phyloP scores from a whole-genome alignment of 2,113 vertebrate species.

The Chrysemys picta region DNA sequence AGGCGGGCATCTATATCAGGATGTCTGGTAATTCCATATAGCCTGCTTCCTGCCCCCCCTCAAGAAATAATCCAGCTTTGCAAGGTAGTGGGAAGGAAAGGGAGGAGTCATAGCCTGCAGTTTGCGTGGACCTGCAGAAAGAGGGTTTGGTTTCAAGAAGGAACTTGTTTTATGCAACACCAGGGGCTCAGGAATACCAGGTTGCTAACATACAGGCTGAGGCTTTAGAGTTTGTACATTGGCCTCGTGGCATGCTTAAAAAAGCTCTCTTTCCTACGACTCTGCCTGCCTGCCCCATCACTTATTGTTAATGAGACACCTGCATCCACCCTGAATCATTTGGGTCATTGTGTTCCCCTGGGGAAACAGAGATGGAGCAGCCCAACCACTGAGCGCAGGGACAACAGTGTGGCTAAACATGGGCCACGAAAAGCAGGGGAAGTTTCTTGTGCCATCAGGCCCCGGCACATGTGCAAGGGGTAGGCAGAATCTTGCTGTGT shows the following conservation, averaged over 20 bases:
- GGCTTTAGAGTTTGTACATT: not conserved
- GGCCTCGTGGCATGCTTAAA: not conserved
- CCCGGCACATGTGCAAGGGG: not conserved
- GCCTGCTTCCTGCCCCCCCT: too few species aligned
- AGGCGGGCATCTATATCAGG: too few species aligned
- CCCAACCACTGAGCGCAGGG: not conserved
- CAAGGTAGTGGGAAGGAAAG: too few species aligned
- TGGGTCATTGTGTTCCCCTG: not conserved
- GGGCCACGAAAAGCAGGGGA: not conserved
- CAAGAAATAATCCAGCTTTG: too few species aligned
- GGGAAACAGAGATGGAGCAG: not conserved
- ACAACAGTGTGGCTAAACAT: not conserved
- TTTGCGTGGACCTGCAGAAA: not conserved
- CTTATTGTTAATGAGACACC: not conserved
- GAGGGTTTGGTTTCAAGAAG: not conserved
- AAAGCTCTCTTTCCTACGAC: not conserved
- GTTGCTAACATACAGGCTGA: not conserved
- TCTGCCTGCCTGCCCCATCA: not conserved
- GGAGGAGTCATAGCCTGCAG: too few species aligned
- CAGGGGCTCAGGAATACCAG: not conserved
- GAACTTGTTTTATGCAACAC: not conserved
- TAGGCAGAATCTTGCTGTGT: not conserved
- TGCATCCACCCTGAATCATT: not conserved
- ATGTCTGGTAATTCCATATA: too few species aligned
- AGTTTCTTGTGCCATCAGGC: not conserved